Conservation (phyloP, 30 jellyfish, hydroid and myxozoan species). For the Aurelia aurita complex sp. Pacific region DNA sequence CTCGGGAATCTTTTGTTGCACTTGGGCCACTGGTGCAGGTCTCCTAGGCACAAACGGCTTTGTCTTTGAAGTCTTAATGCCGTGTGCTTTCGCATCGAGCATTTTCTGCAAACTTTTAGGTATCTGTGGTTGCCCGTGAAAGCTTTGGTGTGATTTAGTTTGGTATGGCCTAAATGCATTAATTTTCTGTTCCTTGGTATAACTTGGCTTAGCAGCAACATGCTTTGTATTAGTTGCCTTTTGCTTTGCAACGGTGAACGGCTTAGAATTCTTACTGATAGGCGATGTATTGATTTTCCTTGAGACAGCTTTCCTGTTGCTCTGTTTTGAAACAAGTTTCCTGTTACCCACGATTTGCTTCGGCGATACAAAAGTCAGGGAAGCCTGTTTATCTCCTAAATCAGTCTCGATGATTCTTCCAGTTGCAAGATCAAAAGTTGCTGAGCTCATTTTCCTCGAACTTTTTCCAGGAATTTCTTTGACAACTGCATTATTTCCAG, state of each 20-base stretch:
- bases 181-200: no score
- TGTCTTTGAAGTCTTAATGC: neutral
- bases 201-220: no score
- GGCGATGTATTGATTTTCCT: no score
- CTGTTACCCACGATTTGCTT: no score
- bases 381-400: no score
- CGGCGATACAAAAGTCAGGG: no score
- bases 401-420: conserved; percentile 30
- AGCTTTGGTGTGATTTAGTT: neutral
- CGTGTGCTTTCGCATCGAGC: conserved; percentile 3
- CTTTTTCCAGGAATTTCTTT: neutral
- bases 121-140: conserved; percentile 11
- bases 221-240: no score
- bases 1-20: conserved; percentile 16
- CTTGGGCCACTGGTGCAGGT: neutral
- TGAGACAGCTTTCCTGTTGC: no score
- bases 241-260: no score
- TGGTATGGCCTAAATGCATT: no score
- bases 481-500: neutral
- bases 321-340: no score
- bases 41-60: neutral
- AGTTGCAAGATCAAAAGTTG: conserved; percentile 30
- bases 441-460: conserved; percentile 14
- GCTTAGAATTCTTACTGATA: no score
- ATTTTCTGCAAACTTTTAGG: conserved; percentile 41